A percentile compares a stretch with the other conserved stretches of the same genome.
Conservation (phyloP, 2,888 invertebrate species). For the Thysanoteuthis rhombus region DNA sequence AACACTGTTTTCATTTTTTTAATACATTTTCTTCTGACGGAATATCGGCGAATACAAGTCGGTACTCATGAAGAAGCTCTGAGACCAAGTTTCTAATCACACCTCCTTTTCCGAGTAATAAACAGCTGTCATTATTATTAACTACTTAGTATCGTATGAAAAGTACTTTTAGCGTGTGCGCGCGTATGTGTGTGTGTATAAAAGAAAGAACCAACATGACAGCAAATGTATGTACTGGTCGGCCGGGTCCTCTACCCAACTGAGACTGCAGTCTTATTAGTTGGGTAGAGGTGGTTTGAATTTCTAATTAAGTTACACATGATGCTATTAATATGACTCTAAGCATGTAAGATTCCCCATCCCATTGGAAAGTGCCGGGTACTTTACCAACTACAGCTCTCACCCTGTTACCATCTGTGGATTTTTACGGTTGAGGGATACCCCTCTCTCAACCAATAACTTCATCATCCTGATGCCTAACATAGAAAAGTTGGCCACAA, state of each 20-base stretch:
- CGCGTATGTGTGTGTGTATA: neutral
- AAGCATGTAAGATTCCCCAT: neutral
- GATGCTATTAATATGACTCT: neutral
- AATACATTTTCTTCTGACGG: neutral
- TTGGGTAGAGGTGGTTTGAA: neutral
- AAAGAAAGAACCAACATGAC: neutral
- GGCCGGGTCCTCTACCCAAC: neutral
- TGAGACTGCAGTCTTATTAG: neutral
- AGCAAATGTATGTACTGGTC: neutral
- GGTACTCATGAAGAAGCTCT: neutral
- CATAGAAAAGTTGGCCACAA: neutral
- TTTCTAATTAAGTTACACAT: neutral
- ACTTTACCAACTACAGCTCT: neutral
- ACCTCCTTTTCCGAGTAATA: neutral
- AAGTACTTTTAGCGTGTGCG: neutral
- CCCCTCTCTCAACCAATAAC: neutral
- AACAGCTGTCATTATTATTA: neutral
- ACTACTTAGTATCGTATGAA: neutral
- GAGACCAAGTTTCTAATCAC: neutral
- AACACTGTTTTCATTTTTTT: neutral
- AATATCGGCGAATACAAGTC: neutral
- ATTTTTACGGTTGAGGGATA: neutral
- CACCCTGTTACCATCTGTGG: constrained; percentile 12
- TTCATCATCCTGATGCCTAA: neutral
- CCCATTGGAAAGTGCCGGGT: neutral